Conservation (phyloP, 2,888 invertebrate species). For the Morpho deidamia region DNA sequence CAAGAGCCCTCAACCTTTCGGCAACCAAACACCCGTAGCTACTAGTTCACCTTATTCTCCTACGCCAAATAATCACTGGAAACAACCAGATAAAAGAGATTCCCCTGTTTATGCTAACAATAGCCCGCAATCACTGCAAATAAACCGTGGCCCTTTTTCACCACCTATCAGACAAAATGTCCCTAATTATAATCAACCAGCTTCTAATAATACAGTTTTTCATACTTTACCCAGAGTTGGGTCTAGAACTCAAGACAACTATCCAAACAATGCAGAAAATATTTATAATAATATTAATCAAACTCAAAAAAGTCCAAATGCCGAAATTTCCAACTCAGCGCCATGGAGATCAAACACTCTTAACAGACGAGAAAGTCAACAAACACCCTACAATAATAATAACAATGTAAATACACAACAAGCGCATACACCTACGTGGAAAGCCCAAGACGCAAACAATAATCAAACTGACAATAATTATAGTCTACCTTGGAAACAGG, state of each 20-base stretch:
- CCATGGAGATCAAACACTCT: conserved; percentile 66
- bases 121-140: conserved; percentile 44
- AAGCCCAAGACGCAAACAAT: conserved; percentile 50
- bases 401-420: conserved; percentile 45
- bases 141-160: conserved; percentile 50
- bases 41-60: conserved; percentile 60
- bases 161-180: conserved; percentile 45
- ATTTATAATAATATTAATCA: conserved; percentile 42
- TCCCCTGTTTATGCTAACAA: conserved; percentile 48
- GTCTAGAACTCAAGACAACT: conserved; percentile 50
- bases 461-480: conserved; percentile 42
- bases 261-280: conserved; percentile 32
- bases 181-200: conserved; percentile 45
- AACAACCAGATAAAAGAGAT: conserved; percentile 65
- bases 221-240: conserved; percentile 60
- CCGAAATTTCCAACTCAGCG: conserved; percentile 40
- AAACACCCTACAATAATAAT: conserved; percentile 44
- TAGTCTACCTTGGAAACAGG: conserved; percentile 54
- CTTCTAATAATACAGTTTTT: conserved; percentile 45
- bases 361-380: conserved; percentile 50
- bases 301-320: conserved; percentile 38
- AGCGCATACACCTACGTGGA: conserved; percentile 55
- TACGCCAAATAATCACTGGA: conserved; percentile 67
- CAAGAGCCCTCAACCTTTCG: conserved; percentile 69
- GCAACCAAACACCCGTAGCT: conserved; percentile 49